Conservation (phyloP, 2,113 vertebrate genomes). For the Trochalopteron elliotii region DNA sequence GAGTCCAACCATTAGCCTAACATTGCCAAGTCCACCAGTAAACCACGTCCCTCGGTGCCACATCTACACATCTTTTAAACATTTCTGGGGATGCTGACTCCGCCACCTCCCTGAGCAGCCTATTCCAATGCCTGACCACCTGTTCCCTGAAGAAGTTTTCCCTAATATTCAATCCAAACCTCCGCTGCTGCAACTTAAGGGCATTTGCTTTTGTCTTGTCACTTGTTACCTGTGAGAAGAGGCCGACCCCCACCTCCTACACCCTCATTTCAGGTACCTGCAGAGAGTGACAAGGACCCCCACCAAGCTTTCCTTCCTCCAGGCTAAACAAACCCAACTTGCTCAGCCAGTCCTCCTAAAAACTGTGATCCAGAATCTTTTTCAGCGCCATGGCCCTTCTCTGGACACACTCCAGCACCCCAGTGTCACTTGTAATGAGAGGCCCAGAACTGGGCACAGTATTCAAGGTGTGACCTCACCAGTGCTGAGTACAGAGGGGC, state of each 20-base stretch:
- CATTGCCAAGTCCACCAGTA: not conserved
- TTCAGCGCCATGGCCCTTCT: not conserved
- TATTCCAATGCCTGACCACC: not conserved
- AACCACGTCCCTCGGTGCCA: not conserved
- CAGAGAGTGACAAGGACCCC: not conserved
- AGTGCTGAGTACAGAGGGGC: not conserved
- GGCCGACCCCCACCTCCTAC: accelerated
- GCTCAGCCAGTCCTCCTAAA: not conserved
- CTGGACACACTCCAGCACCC: not conserved
- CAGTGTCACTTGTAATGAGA: not conserved
- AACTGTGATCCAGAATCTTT: not conserved
- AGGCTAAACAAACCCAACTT: not conserved
- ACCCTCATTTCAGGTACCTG: not conserved
- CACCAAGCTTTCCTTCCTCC: not conserved
- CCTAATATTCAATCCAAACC: not conserved
- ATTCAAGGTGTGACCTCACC: not conserved
- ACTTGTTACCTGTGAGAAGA: not conserved
- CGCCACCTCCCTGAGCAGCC: not conserved
- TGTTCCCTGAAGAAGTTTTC: not conserved
- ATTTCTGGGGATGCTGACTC: not conserved
- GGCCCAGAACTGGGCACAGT: not conserved
- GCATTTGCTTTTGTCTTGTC: not conserved
- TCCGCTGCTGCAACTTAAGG: not conserved
- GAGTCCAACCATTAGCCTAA: not conserved
- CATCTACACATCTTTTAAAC: not conserved